Evolutionary conservation across 2,888 invertebrate genomes (phyloP).

Genomic region (Anoplius nigerrimus): DNA sequence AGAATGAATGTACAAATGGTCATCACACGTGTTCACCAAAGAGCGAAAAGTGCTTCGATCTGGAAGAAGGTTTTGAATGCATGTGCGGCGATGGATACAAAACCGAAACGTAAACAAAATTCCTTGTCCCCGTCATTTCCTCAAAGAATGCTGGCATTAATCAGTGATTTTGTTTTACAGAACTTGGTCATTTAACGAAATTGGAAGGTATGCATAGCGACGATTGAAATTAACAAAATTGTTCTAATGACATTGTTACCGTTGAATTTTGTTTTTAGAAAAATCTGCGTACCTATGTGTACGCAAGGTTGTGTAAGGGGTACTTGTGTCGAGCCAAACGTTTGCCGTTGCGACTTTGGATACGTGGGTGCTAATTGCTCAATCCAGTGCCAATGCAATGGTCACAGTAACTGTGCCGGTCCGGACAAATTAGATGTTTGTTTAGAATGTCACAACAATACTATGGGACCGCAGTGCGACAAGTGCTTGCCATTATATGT

Average conservation of each 20-base stretch:
- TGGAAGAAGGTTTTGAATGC: constrained; percentile 88
- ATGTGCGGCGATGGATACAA: constrained; percentile 87
- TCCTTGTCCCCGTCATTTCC: constrained; percentile 44
- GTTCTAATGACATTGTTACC: not conserved
- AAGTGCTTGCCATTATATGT: constrained; percentile 94
- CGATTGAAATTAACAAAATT: not conserved
- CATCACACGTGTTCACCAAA: constrained; percentile 93
- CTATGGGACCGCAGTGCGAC: constrained; percentile 94
- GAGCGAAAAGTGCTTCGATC: constrained; percentile 92
- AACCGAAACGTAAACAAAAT: constrained; percentile 76
- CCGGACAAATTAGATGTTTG: constrained; percentile 90
- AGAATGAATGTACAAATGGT: constrained; percentile 93
- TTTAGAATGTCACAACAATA: constrained; percentile 91
- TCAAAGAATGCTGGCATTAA: not conserved
- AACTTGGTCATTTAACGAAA: constrained; percentile 63
- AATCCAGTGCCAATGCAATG: constrained; percentile 95
- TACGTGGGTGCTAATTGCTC: constrained; percentile 96
- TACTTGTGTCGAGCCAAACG: constrained; percentile 87
- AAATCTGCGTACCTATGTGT: constrained; percentile 86
- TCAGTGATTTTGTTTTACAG: constrained; percentile 48
- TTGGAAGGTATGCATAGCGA: constrained; percentile 58
- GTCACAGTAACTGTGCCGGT: constrained; percentile 93
- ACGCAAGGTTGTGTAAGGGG: constrained; percentile 91
- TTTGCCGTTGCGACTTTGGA: constrained; percentile 94
- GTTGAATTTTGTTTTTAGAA: constrained; percentile 52